Conservation (phyloP, 1,140 invertebrate species). For the Macrocentrus cingulum region DNA sequence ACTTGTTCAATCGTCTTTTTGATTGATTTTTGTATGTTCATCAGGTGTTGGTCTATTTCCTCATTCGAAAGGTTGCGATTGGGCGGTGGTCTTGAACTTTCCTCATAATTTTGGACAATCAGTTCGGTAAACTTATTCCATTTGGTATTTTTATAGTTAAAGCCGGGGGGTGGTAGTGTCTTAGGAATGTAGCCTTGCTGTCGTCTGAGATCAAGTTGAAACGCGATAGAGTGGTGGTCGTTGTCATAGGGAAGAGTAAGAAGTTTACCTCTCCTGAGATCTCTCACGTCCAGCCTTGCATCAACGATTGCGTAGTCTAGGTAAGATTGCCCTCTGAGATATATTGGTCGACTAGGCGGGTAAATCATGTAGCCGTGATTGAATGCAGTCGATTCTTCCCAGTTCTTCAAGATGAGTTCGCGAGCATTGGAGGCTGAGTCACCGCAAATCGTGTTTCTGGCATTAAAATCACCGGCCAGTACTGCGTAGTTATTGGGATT, state of each 20-base stretch:
- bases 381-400: conserved; percentile 4
- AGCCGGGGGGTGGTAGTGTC: neutral
- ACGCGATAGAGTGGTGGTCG: conserved; percentile 21
- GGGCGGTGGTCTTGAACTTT: neutral
- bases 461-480: conserved; percentile 22
- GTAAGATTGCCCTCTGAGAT: conserved; percentile 3
- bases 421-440: neutral
- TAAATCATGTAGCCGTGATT: neutral
- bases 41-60: conserved; percentile 17
- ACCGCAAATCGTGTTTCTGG: conserved; percentile 8
- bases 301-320: conserved; percentile 15
- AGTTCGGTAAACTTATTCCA: conserved; percentile 21
- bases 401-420: conserved; percentile 14
- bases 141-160: conserved; percentile 23
- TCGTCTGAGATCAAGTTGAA: neutral
- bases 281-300: neutral
- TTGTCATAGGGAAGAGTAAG: conserved; percentile 25
- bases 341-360: conserved; percentile 4
- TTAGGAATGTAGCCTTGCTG: neutral
- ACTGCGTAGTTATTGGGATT: conserved; percentile 7
- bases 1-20: conserved; percentile 1
- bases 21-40: conserved; percentile 2
- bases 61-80: conserved; percentile 20
- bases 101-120: neutral
- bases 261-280: conserved; percentile 3